Percentiles rank a stretch among this genome's conserved stretches.
phyloP scores from a whole-genome alignment of 1,140 invertebrate species.

The Brachionus sp. region DNA sequence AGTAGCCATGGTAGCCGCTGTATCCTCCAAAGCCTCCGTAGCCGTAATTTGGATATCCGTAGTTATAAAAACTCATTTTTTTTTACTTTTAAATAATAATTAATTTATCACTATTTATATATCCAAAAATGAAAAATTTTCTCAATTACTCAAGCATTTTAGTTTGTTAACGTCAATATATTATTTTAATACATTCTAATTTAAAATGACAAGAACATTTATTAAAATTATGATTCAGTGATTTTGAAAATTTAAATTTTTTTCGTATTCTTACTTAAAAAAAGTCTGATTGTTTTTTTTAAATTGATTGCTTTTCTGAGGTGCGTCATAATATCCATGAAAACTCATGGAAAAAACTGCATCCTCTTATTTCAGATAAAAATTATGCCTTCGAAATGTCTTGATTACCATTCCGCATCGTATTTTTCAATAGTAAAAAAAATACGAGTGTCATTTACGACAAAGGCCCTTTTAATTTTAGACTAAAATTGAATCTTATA shows the following conservation, averaged over 20 bases:
- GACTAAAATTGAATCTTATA: no score
- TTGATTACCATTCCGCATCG: constrained; percentile 38
- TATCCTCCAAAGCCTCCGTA: background rate
- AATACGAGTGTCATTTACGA: constrained; percentile 37
- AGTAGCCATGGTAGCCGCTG: background rate
- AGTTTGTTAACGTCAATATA: no score
- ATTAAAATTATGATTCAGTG: background rate
- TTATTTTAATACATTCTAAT: background rate
- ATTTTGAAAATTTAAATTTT: no score
- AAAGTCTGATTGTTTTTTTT: background rate
- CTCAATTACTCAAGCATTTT: background rate
- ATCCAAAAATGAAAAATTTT: background rate
- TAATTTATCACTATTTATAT: background rate
- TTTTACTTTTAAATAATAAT: background rate
- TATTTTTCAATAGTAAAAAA: background rate
- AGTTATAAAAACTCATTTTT: constrained; percentile 1
- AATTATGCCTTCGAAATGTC: constrained; percentile 42
- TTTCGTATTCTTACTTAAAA: background rate
- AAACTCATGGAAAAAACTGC: constrained; percentile 19
- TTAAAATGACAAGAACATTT: no score
- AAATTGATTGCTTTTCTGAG: background rate
- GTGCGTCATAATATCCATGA: constrained; percentile 20
- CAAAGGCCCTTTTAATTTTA: constrained; percentile 15
- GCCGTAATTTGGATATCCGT: constrained; percentile 5
- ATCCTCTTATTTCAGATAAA: constrained; percentile 38